Evolutionary conservation across 2,888 invertebrate genomes (phyloP).

Genomic region (Ophraella communa): DNA sequence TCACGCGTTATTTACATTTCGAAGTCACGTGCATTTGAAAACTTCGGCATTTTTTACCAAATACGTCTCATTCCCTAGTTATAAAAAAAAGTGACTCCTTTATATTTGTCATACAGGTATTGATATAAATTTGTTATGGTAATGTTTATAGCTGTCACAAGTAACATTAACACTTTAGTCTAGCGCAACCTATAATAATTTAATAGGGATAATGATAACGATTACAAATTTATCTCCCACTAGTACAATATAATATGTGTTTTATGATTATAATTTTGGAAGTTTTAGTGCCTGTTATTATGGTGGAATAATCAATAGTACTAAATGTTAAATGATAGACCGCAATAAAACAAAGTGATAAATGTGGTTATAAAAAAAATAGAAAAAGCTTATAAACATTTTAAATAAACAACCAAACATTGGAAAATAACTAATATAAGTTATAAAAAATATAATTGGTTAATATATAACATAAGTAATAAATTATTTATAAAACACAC

Average conservation of each 20-base stretch:
- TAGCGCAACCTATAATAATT: not conserved
- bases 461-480: too few species aligned
- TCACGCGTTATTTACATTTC: constrained; percentile 22
- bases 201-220: not conserved
- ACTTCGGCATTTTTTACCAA: constrained; percentile 15
- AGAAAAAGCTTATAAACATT: too few species aligned
- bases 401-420: too few species aligned
- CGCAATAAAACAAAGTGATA: not conserved
- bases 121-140: not conserved
- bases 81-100: not conserved
- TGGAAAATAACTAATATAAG: too few species aligned
- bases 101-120: not conserved
- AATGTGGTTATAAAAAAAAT: not conserved
- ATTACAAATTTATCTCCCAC: not conserved
- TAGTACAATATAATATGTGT: not conserved
- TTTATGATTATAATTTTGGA: not conserved
- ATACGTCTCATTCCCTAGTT: constrained; percentile 26
- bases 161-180: not conserved
- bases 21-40: constrained; percentile 38
- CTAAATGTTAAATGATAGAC: not conserved
- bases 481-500: too few species aligned
- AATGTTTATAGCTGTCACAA: not conserved
- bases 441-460: too few species aligned
- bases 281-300: not conserved
- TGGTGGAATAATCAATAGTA: not conserved